Conservation (phyloP, 2,113 vertebrate species). For the Oophaga pumilio region DNA sequence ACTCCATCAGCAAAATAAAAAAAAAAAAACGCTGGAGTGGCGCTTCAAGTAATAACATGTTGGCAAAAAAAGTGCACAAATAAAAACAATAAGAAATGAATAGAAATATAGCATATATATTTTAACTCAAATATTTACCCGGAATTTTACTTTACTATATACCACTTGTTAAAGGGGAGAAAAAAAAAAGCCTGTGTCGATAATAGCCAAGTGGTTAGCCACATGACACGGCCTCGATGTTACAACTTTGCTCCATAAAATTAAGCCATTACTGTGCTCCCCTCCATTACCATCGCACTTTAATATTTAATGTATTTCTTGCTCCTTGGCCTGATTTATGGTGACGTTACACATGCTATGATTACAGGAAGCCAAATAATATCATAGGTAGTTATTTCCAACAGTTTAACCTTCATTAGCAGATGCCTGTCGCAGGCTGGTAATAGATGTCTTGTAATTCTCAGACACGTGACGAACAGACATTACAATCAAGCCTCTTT, state of each 20-base stretch:
- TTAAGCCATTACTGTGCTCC: neutral
- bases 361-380: conserved; percentile 24
- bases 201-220: neutral
- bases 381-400: conserved; percentile 11
- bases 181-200: neutral
- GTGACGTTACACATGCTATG: conserved; percentile 1
- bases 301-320: conserved; percentile 23
- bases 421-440: neutral
- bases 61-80: no score
- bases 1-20: no score
- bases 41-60: no score
- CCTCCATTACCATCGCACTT: neutral
- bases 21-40: no score
- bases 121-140: neutral
- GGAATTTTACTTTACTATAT: neutral
- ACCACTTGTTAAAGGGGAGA: neutral
- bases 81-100: no score
- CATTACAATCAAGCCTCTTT: conserved; percentile 35
- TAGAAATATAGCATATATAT: no score
- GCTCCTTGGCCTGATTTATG: conserved; percentile 19
- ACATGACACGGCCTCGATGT: neutral
- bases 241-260: conserved; percentile 5
- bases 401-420: conserved; percentile 30
- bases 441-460: conserved; percentile 29
- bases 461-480: conserved; percentile 21